Conservation (phyloP, 2,888 invertebrate species). For the Athetis lepigone region DNA sequence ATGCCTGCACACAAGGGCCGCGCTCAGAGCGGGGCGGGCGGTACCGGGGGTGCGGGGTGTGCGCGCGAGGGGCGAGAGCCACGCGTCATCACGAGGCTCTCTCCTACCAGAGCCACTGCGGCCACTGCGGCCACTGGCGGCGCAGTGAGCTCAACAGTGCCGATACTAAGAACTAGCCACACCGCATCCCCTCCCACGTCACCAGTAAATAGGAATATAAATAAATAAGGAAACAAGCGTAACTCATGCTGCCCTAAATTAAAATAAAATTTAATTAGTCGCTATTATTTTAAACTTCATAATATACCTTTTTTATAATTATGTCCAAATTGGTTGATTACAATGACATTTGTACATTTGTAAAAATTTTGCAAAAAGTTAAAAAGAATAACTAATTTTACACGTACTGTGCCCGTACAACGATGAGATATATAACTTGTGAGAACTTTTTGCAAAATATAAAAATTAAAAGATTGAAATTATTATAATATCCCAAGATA, state of each 20-base stretch:
- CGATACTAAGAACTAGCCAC: slow-evolving; percentile 52
- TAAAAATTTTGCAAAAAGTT: slow-evolving; percentile 60
- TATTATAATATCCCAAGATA: slow-evolving; percentile 53
- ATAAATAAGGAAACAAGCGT: slow-evolving; percentile 83
- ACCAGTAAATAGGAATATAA: slow-evolving; percentile 79
- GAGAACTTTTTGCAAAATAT: slow-evolving; percentile 61
- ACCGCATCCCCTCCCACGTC: slow-evolving; percentile 77
- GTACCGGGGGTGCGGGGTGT: slow-evolving; percentile 74
- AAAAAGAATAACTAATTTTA: slow-evolving; percentile 14
- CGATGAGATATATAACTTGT: slow-evolving; percentile 3
- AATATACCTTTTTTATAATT: slow-evolving; percentile 27
- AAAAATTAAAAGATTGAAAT: slow-evolving; percentile 49
- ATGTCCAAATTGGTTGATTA: slow-evolving; percentile 45
- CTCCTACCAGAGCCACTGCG: slow-evolving; percentile 18
- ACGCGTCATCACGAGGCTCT: slow-evolving; percentile 37
- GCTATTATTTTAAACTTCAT: slow-evolving; percentile 31
- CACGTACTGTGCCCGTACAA: neutral
- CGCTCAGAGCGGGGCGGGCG: slow-evolving; percentile 87
- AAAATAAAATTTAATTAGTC: slow-evolving; percentile 66
- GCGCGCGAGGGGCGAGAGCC: slow-evolving; percentile 40
- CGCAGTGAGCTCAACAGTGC: slow-evolving; percentile 30
- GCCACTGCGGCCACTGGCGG: slow-evolving; percentile 25
- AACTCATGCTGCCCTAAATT: slow-evolving; percentile 84
- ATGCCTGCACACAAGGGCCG: slow-evolving; percentile 94
- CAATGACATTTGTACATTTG: slow-evolving; percentile 48